Evolutionary conservation across 2,797 vertebrate species (phyloP), one percentile per base, ranked within the genome.

Genomic region (Chlorospingus flavigularis): DNA sequence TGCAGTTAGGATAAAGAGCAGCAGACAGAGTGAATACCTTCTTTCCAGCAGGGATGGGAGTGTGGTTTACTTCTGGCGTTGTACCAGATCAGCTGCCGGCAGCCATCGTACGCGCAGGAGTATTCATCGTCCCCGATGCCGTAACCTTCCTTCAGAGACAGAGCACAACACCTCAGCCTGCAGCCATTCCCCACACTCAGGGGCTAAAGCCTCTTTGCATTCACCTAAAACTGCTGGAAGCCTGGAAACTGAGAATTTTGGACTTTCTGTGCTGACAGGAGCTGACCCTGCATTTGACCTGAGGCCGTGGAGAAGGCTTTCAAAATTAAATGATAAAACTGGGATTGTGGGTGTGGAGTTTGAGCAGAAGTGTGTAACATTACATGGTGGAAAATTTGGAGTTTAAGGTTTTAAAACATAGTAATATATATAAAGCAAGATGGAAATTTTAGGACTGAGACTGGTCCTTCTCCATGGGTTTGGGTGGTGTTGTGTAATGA

Each of bases 21-120:
- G 45, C 31, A 81, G 30, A 50, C 23, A 17, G 50, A 42, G 71
- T 6, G 48, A 55, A 23, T 98, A 99, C 99, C 99, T 98, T 99
- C 99, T 97, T 99, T 99, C 99, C 99, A 99, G 94, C 99, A 99
- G 30, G 99, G 99, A 81, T 99, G 99, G 93, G 98, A 98, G 86
- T 99, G 99, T 91, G 99, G 98, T 98, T 99, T 99, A 97, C 99
- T 99, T 98, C 99, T 99, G 97, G 99, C 99, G 33, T 99, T 99
- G 90, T 99, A 99, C 99, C 99, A 99, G 95, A 99, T 99, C 96
- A 99, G 99, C 98, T 99, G 99, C 98, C 99, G 99, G 98, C 99
- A 99, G 98, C 99, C 99, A 91, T 99, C 99, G 6, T 99, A 99
- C 0, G 99, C 99, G 93, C 99, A 99, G 16, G 99, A 99, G 91